A percentile compares a stretch with the other conserved stretches of the same genome.
These are phyloP conservation scores for Pterostichus madidus DNA, from an alignment of 2,888 invertebrate genomes.

Conservation along the genomic window DNA sequence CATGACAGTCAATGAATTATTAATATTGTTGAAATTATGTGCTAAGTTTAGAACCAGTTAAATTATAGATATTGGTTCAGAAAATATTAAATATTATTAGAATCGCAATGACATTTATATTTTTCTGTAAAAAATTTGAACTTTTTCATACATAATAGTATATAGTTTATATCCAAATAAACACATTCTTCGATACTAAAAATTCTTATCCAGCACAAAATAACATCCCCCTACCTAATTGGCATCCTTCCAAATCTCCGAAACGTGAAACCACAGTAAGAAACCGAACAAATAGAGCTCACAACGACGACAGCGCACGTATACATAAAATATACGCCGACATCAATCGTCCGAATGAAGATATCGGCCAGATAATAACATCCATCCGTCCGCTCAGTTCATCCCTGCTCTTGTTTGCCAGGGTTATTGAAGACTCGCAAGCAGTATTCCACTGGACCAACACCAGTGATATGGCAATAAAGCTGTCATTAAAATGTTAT, in stretches of 20 bases:
- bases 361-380: constrained; percentile 40
- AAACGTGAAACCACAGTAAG: too few species aligned
- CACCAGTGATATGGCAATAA: constrained; percentile 26
- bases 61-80: too few species aligned
- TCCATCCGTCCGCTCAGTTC: constrained; percentile 23
- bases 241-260: constrained; percentile 28
- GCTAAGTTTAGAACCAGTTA: too few species aligned
- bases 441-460: constrained; percentile 21
- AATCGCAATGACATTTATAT: too few species aligned
- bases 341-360: constrained; percentile 55
- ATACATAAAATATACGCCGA: constrained; percentile 35
- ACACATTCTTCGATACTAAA: too few species aligned
- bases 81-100: too few species aligned
- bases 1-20: too few species aligned
- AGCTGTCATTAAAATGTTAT: constrained; percentile 61
- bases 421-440: not conserved
- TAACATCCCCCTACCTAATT: constrained; percentile 36
- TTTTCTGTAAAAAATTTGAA: too few species aligned
- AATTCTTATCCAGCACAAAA: not conserved
- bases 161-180: too few species aligned
- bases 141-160: too few species aligned
- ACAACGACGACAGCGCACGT: constrained; percentile 38
- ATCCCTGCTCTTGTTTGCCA: not conserved
- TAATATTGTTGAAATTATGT: too few species aligned
- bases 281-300: not conserved